These are phyloP conservation scores for Acrocephalus kingi DNA, from an alignment of 2,113 vertebrate genomes.

Conservation along the genomic window DNA sequence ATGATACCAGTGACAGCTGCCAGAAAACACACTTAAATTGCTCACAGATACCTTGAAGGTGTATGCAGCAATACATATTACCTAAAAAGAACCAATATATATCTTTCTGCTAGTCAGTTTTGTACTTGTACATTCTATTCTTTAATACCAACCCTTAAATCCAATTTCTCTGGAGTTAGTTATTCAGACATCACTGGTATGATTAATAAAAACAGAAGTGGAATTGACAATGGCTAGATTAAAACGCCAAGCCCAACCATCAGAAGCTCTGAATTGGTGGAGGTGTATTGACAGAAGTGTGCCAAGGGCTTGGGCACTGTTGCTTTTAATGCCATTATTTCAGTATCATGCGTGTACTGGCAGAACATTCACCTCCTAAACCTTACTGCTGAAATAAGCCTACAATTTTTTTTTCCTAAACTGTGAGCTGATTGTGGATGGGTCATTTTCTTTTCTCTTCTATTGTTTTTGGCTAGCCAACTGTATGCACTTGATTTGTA, in stretches of 20 bases:
- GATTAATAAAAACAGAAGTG: constrained; percentile 41
- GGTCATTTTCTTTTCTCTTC: neutral
- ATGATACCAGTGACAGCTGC: constrained; percentile 65
- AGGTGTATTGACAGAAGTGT: neutral
- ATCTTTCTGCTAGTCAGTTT: constrained; percentile 1
- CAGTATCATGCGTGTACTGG: neutral
- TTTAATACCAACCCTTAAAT: constrained; percentile 44
- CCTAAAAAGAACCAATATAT: neutral
- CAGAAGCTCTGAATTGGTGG: neutral
- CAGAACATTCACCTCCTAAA: neutral
- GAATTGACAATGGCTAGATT: constrained; percentile 34
- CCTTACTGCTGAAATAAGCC: neutral
- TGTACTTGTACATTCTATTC: constrained; percentile 16
- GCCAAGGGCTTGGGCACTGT: neutral
- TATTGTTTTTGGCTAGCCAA: neutral
- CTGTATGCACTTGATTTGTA: neutral
- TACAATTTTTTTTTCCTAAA: neutral
- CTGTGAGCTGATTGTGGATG: neutral
- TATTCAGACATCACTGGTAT: neutral
- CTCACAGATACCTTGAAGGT: constrained; percentile 60
- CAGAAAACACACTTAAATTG: constrained; percentile 51
- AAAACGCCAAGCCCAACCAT: neutral
- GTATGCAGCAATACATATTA: constrained; percentile 30
- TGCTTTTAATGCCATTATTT: neutral
- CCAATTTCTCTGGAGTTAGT: constrained; percentile 29